Percentiles rank a stretch among this genome's conserved stretches.
Evolutionary conservation across 64 coral and sea anemone genomes (phyloP).

Genomic region (Montipora efflorescens): DNA sequence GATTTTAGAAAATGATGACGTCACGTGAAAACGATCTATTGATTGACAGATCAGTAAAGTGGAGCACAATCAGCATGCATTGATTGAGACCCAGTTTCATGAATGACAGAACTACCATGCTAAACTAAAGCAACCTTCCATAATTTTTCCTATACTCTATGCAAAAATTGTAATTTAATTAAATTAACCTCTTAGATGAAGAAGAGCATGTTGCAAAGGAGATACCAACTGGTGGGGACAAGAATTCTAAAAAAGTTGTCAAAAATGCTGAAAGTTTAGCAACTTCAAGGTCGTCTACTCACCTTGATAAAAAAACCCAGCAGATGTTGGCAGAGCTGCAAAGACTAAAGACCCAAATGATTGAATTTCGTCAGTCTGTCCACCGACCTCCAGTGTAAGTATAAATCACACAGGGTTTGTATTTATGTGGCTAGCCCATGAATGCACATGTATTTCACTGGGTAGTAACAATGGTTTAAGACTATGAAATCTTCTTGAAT

Average conservation of each 20-base stretch:
- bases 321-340: conserved; percentile 81
- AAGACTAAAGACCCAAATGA: conserved; percentile 80
- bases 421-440: background rate
- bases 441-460: background rate
- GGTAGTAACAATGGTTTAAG: background rate
- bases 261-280: background rate
- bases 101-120: too few species aligned
- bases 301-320: conserved; percentile 71
- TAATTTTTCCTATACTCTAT: background rate
- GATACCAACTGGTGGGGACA: background rate
- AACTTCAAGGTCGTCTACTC: background rate
- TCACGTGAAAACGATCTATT: too few species aligned
- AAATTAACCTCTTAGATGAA: background rate
- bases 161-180: background rate
- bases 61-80: too few species aligned
- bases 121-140: background rate
- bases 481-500: background rate
- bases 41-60: too few species aligned
- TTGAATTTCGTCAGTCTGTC: conserved; percentile 61
- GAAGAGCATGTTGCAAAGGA: background rate
- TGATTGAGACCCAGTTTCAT: too few species aligned
- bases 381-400: conserved; percentile 80
- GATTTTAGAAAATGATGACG: too few species aligned
- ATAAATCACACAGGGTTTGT: background rate
- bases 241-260: background rate